phyloP scores from a whole-genome alignment of 2,113 vertebrate genomes.

The Chionis minor region DNA sequence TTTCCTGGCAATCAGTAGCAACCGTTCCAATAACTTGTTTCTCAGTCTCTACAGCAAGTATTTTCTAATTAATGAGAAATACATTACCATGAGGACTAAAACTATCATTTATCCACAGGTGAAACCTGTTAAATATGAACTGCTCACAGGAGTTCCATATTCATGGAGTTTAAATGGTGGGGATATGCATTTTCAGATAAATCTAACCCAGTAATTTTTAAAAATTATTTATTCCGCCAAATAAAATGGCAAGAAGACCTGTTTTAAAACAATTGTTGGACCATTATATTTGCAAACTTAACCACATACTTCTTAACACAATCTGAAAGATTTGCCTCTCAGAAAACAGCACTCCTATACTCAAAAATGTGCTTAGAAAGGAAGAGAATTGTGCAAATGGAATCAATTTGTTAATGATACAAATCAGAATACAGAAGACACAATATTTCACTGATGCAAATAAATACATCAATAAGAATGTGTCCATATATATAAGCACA shows the following conservation, averaged over 20 bases:
- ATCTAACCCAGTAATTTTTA: not conserved
- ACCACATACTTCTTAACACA: not conserved
- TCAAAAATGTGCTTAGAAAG: not conserved
- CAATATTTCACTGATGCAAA: not conserved
- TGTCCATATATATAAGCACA: not conserved
- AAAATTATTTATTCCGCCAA: not conserved
- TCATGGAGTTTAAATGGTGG: not conserved
- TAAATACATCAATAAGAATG: not conserved
- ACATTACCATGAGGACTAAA: not conserved
- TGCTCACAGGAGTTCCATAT: not conserved
- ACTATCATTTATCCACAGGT: not conserved
- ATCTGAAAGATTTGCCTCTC: not conserved
- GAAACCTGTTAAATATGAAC: not conserved
- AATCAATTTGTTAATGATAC: not conserved
- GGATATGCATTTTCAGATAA: not conserved
- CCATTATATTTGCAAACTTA: not conserved
- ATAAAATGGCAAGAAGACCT: not conserved
- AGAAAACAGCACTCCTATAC: not conserved
- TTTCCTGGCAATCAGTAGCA: not conserved
- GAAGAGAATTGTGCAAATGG: not conserved
- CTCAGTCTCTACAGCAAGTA: not conserved
- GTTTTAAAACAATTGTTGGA: not conserved
- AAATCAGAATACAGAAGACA: not conserved
- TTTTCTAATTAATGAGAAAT: not conserved
- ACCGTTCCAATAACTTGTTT: not conserved